These are phyloP conservation scores for Phyllotreta striolata DNA, from an alignment of 2,888 invertebrate genomes.

Conservation along the genomic window DNA sequence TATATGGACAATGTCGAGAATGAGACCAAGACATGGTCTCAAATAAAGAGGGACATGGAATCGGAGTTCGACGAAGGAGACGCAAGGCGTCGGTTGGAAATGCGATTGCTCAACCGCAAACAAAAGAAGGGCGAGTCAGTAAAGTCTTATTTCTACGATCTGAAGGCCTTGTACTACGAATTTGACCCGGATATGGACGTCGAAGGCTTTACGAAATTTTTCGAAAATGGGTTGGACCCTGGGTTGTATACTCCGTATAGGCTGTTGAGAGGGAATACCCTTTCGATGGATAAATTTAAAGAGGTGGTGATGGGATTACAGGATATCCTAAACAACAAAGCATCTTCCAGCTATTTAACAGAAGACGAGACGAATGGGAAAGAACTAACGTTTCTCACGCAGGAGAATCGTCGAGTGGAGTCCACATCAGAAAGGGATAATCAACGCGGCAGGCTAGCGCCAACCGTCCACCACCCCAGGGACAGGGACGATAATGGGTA, in stretches of 20 bases:
- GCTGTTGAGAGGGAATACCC: constrained; percentile 1
- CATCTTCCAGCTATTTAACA: too few relatives aligned
- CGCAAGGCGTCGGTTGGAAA: constrained; percentile 1
- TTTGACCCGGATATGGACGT: constrained; percentile 12
- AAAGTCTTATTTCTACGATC: constrained; percentile 15
- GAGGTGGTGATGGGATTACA: constrained; percentile 2
- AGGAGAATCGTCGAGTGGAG: too few relatives aligned
- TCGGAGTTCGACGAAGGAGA: constrained; percentile 15
- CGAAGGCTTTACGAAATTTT: constrained; percentile 13
- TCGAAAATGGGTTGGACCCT: constrained; percentile 12
- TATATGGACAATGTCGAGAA: constrained; percentile 12
- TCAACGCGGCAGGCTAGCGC: too few relatives aligned
- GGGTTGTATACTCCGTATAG: constrained; percentile 17
- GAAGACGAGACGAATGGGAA: too few relatives aligned
- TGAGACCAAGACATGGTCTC: constrained; percentile 2
- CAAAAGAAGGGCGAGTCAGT: constrained; percentile 11
- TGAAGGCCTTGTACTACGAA: constrained; percentile 17
- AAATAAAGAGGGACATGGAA: constrained; percentile 1
- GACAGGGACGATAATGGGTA: too few relatives aligned
- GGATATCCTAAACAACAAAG: not conserved
- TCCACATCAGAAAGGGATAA: too few relatives aligned
- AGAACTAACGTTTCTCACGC: too few relatives aligned
- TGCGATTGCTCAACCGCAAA: constrained; percentile 5
- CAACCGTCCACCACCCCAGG: too few relatives aligned
- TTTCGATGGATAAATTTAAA: constrained; percentile 14